A percentile compares a stretch with the other conserved stretches of the same genome.
These are phyloP conservation scores for Triplophysa rosa DNA, from an alignment of 2,113 vertebrate genomes.

Conservation along the genomic window DNA sequence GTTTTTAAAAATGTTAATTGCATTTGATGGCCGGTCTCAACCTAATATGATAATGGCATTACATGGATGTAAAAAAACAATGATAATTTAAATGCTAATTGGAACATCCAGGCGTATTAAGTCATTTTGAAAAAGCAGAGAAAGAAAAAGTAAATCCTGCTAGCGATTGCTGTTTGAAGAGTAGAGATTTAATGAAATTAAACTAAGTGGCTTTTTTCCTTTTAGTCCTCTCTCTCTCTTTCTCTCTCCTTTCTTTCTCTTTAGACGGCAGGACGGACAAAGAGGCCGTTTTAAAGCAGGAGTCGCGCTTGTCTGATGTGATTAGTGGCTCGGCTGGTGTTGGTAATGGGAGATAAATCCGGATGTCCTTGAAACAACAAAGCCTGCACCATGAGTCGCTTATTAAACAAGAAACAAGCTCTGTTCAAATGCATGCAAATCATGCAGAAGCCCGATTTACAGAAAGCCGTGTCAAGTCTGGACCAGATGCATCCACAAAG, in stretches of 20 bases:
- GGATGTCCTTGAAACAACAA: conserved; percentile 64
- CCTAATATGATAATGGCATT: conserved; percentile 76
- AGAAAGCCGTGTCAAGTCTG: conserved; percentile 51
- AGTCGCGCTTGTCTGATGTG: conserved; percentile 63
- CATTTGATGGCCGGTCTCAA: conserved; percentile 78
- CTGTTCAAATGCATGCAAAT: conserved; percentile 59
- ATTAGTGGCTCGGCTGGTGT: conserved; percentile 62
- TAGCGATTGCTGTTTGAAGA: conserved; percentile 70
- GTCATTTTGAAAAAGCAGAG: conserved; percentile 72
- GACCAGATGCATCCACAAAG: conserved; percentile 45
- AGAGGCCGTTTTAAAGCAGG: conserved; percentile 55
- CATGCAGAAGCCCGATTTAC: conserved; percentile 45
- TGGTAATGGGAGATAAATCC: conserved; percentile 59
- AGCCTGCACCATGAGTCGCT: conserved; percentile 57
- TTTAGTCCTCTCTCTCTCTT: conserved; percentile 34
- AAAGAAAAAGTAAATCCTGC: conserved; percentile 73
- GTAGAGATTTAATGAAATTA: conserved; percentile 71
- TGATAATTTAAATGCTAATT: conserved; percentile 80
- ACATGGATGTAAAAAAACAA: conserved; percentile 74
- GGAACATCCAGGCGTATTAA: conserved; percentile 73
- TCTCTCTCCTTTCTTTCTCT: conserved; percentile 42
- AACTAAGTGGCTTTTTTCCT: conserved; percentile 52
- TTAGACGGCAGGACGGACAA: conserved; percentile 52
- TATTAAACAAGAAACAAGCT: conserved; percentile 62
- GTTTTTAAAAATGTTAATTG: conserved; percentile 80